These are phyloP conservation scores for Hiodon tergisus DNA, from an alignment of 2,113 vertebrate species.

Conservation along the genomic window DNA sequence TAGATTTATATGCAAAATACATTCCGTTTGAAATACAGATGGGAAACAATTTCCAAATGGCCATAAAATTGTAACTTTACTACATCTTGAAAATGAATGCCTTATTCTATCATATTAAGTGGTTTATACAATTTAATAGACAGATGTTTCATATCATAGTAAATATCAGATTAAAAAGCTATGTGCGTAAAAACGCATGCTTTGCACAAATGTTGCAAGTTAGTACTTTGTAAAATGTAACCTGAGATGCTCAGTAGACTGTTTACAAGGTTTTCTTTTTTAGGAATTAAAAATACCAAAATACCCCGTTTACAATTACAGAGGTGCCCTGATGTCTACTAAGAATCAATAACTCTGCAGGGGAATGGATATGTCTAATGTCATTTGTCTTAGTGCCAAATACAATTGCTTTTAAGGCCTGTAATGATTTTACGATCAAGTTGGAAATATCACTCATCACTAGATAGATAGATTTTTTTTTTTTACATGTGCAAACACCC, in stretches of 20 bases:
- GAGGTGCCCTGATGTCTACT: constrained; percentile 12
- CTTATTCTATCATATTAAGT: constrained; percentile 54
- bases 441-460: constrained; percentile 17
- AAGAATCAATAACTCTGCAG: constrained; percentile 7
- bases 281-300: constrained; percentile 4
- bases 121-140: constrained; percentile 56
- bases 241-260: constrained; percentile 3
- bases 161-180: constrained; percentile 20
- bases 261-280: constrained; percentile 26
- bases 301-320: constrained; percentile 13
- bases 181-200: constrained; percentile 4
- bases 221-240: constrained; percentile 8
- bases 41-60: constrained; percentile 47
- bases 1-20: constrained; percentile 54
- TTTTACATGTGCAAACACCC: constrained; percentile 15
- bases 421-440: constrained; percentile 5
- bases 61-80: constrained; percentile 46
- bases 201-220: constrained; percentile 25
- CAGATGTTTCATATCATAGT: constrained; percentile 36
- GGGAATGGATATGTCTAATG: constrained; percentile 4
- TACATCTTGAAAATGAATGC: constrained; percentile 57
- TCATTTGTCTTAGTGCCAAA: constrained; percentile 23
- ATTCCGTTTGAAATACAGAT: constrained; percentile 49
- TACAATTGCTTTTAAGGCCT: constrained; percentile 10
- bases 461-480: constrained; percentile 1